Conservation (phyloP, 2,888 invertebrate genomes). For the Isotomurus palustris region DNA sequence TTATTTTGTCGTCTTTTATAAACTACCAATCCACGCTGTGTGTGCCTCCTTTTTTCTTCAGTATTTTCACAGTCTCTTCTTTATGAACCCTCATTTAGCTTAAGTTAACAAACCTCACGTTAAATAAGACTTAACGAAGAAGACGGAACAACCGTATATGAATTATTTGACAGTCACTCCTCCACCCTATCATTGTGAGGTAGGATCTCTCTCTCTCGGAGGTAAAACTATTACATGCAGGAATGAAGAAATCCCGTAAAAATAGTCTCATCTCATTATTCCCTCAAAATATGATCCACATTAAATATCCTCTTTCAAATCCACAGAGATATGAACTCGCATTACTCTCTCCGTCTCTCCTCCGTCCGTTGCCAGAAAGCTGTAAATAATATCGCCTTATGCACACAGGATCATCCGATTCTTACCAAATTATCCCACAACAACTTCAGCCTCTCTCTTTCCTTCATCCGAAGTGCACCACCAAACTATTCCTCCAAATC, state of each 20-base stretch:
- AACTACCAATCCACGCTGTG: no score
- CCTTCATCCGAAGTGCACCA: no score
- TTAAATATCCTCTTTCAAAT: no score
- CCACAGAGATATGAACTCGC: no score
- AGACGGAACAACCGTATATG: background rate
- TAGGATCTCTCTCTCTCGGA: background rate
- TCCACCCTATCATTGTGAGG: background rate
- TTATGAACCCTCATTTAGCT: background rate
- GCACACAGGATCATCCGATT: no score
- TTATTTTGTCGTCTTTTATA: slow-evolving; percentile 4
- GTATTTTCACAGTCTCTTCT: background rate
- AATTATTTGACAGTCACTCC: background rate
- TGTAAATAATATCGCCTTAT: no score
- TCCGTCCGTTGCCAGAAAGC: no score
- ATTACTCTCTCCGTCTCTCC: no score
- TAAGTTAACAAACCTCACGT: background rate
- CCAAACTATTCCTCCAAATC: no score
- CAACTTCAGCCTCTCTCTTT: no score
- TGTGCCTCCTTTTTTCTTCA: background rate
- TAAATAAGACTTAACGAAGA: background rate
- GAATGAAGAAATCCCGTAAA: background rate
- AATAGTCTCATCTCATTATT: slow-evolving; percentile 3
- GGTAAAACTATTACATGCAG: background rate
- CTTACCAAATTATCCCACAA: no score
- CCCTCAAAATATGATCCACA: background rate